Conservation (phyloP, 2,113 vertebrate genomes). For the Phrynosoma blainvillii region DNA sequence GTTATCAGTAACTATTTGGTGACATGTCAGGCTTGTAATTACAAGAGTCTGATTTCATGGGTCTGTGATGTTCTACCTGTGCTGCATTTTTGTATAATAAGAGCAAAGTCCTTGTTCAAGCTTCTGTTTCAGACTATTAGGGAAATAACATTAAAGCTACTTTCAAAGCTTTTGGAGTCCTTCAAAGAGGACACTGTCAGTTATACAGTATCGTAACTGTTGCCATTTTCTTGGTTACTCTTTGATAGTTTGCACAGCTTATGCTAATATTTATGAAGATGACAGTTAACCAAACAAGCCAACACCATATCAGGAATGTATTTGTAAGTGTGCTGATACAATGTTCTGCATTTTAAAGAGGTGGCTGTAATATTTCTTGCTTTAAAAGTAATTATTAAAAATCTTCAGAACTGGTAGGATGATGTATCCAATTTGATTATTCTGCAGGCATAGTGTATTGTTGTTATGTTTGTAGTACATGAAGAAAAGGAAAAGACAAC, state of each 20-base stretch:
- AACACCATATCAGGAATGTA: not conserved
- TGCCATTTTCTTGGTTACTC: not conserved
- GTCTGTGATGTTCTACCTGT: constrained; percentile 13
- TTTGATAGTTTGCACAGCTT: not conserved
- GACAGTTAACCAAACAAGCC: not conserved
- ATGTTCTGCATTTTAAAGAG: not conserved
- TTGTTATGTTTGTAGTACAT: not conserved
- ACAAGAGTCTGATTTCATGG: constrained; percentile 8
- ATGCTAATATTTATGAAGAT: not conserved
- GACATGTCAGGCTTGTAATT: constrained; percentile 26
- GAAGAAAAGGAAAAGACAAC: not conserved
- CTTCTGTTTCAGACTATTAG: not conserved
- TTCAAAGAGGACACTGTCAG: not conserved
- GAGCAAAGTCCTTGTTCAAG: not conserved
- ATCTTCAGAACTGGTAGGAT: not conserved
- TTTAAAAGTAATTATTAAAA: not conserved
- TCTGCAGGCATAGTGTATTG: not conserved
- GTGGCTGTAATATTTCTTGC: not conserved
- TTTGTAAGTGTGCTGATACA: not conserved
- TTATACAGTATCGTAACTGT: not conserved
- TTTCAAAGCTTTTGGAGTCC: not conserved
- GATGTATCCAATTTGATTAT: not conserved
- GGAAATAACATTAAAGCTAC: not conserved
- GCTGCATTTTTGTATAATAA: constrained; percentile 12
- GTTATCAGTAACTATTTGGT: constrained; percentile 13